Evolutionary conservation across 2,113 vertebrate species (phyloP), one percentile per base, ranked within the genome.

Genomic region (Gymnogyps californianus): DNA sequence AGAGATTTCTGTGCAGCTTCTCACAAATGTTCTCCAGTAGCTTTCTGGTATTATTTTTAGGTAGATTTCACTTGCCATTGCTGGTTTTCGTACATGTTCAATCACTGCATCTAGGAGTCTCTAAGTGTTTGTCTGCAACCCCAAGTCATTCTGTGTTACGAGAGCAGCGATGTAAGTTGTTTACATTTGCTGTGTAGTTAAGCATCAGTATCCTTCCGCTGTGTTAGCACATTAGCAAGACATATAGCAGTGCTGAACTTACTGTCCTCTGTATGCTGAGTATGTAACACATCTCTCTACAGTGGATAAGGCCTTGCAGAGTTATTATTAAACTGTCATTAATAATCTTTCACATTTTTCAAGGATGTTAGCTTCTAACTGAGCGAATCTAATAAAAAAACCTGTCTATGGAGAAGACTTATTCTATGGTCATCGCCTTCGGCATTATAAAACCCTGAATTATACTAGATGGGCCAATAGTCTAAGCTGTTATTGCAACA

Each of bases 181-280:
- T 78, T 70, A 15, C 6, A 5, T 54, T 59, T 75, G 6, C 66
- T 44, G 1, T 82, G 55, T 69, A 44, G 40, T 79, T 79, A 59
- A 79, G 28, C 34, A n/a, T 32, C 31, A 10, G n/a, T n/a, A 2
- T 74, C 32, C 64, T 84, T 70, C 46, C 0, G 0, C 51, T 69
- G 55, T 36, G 34, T 57, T 72, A 77, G 79, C 52, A 62, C 25
- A 11, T 80, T 31, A 47, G 17, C 58, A 55, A 67, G 62, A 17
- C 32, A 0, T 14, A 2, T 13, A 38, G 29, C 62, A 32, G 36
- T 32, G 67, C 71, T 88, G 83, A 88, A 57, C 29, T 57, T 74
- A 52, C 20, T 69, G 40, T 83, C 25, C 36, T 0, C 0, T 44
- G 15, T 58, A 10, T 38, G 52, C 71, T 36, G 52, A 72, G 32